These are phyloP conservation scores for sheep (Ovis aries) DNA, from an alignment of 2,113 vertebrate genomes.

Conservation along the genomic window ARS-UI_Ramb_v3.0 NC_056076.1:40581501-40582000, in stretches of 20 bases:
- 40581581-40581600: neutral
- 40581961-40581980: neutral
- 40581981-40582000: neutral
- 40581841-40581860: too few relatives aligned
- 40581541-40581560: rapidly evolving
- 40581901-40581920: neutral
- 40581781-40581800: neutral
- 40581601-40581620: neutral
- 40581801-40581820: neutral
- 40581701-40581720: neutral
- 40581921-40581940: neutral
- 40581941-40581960: neutral
- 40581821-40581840: neutral
- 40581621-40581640: neutral
- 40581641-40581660: neutral
- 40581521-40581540: neutral
- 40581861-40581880: neutral
- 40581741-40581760: too few relatives aligned
- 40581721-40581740: neutral
- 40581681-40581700: neutral
- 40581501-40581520: neutral
- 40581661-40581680: neutral
- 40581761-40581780: neutral
- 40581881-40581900: neutral
- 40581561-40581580: neutral